These are phyloP conservation scores for Myrmecobius fasciatus DNA, from an alignment of 2,113 vertebrate genomes.

Conservation along the genomic window DNA sequence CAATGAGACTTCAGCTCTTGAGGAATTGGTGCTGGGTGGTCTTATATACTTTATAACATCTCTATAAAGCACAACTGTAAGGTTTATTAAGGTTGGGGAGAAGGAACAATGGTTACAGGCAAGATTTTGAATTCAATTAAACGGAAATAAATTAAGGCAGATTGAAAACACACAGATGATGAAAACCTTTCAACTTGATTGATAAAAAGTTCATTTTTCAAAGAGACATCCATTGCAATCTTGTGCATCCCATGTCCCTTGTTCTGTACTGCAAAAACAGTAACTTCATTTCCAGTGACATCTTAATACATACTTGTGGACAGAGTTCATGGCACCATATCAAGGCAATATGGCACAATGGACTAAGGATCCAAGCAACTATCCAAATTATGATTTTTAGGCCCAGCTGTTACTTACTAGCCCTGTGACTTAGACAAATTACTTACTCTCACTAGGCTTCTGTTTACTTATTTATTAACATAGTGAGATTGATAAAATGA, in stretches of 20 bases:
- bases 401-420: neutral
- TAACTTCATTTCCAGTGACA: neutral
- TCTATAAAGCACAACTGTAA: neutral
- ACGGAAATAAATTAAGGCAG: neutral
- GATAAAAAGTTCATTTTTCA: neutral
- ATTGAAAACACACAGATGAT: neutral
- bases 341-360: neutral
- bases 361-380: neutral
- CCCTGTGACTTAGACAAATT: neutral
- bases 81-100: neutral
- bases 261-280: neutral
- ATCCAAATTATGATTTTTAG: neutral
- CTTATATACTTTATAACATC: neutral
- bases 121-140: neutral
- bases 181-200: neutral
- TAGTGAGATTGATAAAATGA: neutral
- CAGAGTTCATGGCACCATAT: neutral
- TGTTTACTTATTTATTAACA: neutral
- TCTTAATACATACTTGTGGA: neutral
- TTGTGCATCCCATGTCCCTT: neutral
- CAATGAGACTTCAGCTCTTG: neutral
- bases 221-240: neutral
- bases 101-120: neutral
- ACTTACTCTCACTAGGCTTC: neutral
- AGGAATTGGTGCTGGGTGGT: neutral